Evolutionary conservation across 2,113 vertebrate species (phyloP), one percentile per base, ranked within the genome.

Genomic region (Malurus alboscapulatus): DNA sequence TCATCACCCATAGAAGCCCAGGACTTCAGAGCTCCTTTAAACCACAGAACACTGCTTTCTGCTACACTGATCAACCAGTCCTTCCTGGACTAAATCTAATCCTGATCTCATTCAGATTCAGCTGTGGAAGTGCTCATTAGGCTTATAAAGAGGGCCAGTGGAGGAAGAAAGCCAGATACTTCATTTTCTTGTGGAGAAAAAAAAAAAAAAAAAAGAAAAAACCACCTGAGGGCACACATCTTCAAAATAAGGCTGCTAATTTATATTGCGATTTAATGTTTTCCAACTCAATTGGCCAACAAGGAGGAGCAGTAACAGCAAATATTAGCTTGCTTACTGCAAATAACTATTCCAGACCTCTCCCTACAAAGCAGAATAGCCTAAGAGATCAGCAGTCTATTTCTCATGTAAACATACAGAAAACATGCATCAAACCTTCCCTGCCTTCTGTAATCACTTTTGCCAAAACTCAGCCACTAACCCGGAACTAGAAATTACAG

Each of bases 1-100:
- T n/a, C 3, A 0, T 19, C 54, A 36, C 20, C 5, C 38, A 30
- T 0, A 25, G 27, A 30, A 76, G 18, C 54, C 47, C 12, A 12
- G 59, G 34, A 34, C 29, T 44, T 18, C 40, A 40, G 53, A 75
- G 57, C 36, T 75, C 24, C 62, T 80, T 40, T 42, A 71, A 81
- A 18, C 24, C 59, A 32, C 26, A 51, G 29, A 25, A 15, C 34
- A 75, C 22, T 12, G 22, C 20, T 27, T 80, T 48, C 69, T 81
- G 48, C 55, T 36, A n/a, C n/a, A 9, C 29, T 17, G 15, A 74
- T 50, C 21, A 66, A 17, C 20, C 38, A 26, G 24, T 40, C 54
- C 63, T 69, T 80, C 50, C 32, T 26, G 32, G 17, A 25, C 45
- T 71, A 72, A 51, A 32, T 8, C n/a, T 34, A 14, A 22, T 83